Percentiles rank a stretch among this genome's conserved stretches.
These are phyloP conservation scores for Forpus xanthops DNA, from an alignment of 2,797 vertebrate species.

Conservation along the genomic window DNA sequence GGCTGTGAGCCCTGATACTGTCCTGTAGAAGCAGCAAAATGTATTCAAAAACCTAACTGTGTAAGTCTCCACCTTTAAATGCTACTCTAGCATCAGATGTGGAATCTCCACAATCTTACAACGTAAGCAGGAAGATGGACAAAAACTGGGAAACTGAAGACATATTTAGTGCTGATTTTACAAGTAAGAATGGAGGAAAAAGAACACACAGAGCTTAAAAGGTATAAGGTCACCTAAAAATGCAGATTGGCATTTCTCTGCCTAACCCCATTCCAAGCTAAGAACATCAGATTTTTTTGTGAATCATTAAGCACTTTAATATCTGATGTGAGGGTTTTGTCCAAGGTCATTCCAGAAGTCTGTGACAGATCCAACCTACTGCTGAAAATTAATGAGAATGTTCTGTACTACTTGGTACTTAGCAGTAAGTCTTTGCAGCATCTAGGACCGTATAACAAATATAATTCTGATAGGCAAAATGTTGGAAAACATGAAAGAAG, in stretches of 20 bases:
- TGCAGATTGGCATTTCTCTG: neutral
- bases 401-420: neutral
- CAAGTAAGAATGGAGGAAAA: neutral
- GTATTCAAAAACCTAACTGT: neutral
- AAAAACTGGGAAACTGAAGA: neutral
- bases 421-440: conserved; percentile 36
- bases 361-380: neutral
- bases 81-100: neutral
- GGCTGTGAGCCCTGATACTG: neutral
- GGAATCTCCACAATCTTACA: neutral
- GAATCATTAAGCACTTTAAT: neutral
- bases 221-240: neutral
- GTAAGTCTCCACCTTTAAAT: neutral
- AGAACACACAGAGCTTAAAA: neutral
- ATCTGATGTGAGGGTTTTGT: neutral
- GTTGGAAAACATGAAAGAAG: neutral
- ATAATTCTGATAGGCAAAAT: neutral
- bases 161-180: neutral
- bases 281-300: neutral
- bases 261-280: neutral
- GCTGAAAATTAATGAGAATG: neutral
- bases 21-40: neutral
- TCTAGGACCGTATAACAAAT: neutral
- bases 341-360: neutral
- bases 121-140: neutral